Base-by-base conservation (phyloP, 2,113 vertebrate genomes). In the Hemicordylus capensis region DNA sequence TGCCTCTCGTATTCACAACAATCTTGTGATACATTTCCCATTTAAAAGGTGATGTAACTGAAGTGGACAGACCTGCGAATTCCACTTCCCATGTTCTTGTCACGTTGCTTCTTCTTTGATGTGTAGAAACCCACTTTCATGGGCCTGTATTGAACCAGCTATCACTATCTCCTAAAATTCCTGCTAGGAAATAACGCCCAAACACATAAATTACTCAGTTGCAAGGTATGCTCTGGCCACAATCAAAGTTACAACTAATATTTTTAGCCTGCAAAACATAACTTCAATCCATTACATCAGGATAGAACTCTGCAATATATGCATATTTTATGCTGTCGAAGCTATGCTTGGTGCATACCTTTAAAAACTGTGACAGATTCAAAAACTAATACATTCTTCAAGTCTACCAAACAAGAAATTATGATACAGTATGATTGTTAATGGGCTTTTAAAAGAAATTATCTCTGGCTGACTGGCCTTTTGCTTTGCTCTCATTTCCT, bases 401-500 rank as follows among this genome's bases (percentile, higher is more conserved):
- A 59, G 28, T 51, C 58, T 59, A 58, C 59, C 69, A 75, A 82
- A 89, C 88, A 84, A 31, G 76, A 44, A 73, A 85, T 85, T 80
- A 80, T 72, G 69, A 10, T 39, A 28, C 34, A 4, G 26, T 72
- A 51, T 80, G 66, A 63, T 80, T 79, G 84, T 73, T 85, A 85
- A 85, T 85, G 76, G 77, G 76, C 67, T 85, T 85, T 85, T 85
- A 6, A 80, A 85, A 85, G 66, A 79, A 85, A 80, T 64, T 72
- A 51, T 73, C 42, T 70, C 76, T 63, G 42, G 44, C 88, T 93
- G 81, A 87, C 73, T 89, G 86, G 61, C 70, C 92, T 89, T 89
- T 90, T 92, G 61, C 51, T 66, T 70, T 85, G 78, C 63, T 91
- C 87, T 93, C 91, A 37, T 93, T 94, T 93, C 91, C 87, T 92